Conservation (phyloP, 2,888 invertebrate species). For the Trachelus iudaicus region DNA sequence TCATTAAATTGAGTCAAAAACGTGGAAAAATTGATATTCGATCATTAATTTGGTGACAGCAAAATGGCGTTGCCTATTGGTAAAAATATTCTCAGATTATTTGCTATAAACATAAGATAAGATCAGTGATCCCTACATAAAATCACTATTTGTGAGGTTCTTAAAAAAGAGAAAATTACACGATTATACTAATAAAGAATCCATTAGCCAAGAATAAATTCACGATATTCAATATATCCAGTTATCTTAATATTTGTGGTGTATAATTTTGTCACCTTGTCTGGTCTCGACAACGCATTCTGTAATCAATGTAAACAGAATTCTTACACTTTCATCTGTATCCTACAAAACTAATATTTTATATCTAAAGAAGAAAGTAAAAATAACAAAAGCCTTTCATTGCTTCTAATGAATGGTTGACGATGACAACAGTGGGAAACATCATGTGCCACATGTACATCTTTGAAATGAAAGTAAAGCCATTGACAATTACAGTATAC, state of each 20-base stretch:
- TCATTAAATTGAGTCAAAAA: background rate
- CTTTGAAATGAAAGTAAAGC: background rate
- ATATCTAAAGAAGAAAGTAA: background rate
- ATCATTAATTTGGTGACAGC: background rate
- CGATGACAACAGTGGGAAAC: background rate
- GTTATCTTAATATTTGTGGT: background rate
- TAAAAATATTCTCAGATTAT: background rate
- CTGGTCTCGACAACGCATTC: background rate
- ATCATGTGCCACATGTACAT: background rate
- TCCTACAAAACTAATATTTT: background rate
- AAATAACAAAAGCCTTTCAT: background rate
- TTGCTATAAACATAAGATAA: background rate
- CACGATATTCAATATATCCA: background rate
- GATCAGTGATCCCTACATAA: background rate
- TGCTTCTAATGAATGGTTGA: background rate
- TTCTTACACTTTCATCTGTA: background rate
- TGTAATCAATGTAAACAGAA: background rate
- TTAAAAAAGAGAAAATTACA: background rate
- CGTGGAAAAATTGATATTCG: background rate
- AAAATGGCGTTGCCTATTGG: background rate
- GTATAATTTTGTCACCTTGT: background rate
- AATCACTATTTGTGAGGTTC: background rate
- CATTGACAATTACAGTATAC: background rate
- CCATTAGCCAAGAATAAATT: background rate
- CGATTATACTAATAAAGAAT: background rate